Percentiles rank a stretch among this genome's conserved stretches.
phyloP scores from a whole-genome alignment of 2,888 invertebrate species.

The Ommatoiulus sabulosus region DNA sequence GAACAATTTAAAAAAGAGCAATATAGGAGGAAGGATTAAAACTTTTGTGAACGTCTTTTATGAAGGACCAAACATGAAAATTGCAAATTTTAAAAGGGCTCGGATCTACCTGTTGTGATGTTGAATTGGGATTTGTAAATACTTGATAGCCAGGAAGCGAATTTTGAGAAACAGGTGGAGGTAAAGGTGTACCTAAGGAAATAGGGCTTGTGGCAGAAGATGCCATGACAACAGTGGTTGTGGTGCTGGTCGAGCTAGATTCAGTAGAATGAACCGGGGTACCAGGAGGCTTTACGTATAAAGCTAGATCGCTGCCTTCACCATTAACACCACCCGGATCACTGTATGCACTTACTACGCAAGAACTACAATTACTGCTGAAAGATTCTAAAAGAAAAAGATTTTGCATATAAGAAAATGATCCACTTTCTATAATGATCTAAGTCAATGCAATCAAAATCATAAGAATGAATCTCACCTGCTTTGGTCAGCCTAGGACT shows the following conservation, averaged over 20 bases:
- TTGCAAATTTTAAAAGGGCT: not conserved
- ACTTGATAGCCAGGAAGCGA: conserved; percentile 27
- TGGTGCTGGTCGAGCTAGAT: not conserved
- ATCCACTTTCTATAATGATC: not conserved
- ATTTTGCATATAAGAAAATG: not conserved
- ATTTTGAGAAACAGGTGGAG: conserved; percentile 35
- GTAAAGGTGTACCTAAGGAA: conserved; percentile 48
- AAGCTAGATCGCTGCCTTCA: not conserved
- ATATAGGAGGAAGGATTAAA: not conserved
- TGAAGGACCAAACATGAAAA: too few relatives aligned
- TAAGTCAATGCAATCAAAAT: too few relatives aligned
- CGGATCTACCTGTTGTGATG: conserved; percentile 42
- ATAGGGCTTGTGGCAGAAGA: conserved; percentile 56
- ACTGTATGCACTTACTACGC: not conserved
- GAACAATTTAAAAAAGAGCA: not conserved
- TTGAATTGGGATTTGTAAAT: not conserved
- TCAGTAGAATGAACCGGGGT: not conserved
- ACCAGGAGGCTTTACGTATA: not conserved
- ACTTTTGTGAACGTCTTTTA: not conserved
- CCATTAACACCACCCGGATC: not conserved
- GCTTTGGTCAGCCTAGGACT: conserved; percentile 80
- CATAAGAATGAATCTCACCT: conserved; percentile 70
- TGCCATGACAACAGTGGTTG: conserved; percentile 48
- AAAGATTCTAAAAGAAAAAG: conserved; percentile 32
- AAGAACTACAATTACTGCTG: conserved; percentile 37